phyloP scores from a whole-genome alignment of 2,888 invertebrate species.

The Herminia tarsipennalis region DNA sequence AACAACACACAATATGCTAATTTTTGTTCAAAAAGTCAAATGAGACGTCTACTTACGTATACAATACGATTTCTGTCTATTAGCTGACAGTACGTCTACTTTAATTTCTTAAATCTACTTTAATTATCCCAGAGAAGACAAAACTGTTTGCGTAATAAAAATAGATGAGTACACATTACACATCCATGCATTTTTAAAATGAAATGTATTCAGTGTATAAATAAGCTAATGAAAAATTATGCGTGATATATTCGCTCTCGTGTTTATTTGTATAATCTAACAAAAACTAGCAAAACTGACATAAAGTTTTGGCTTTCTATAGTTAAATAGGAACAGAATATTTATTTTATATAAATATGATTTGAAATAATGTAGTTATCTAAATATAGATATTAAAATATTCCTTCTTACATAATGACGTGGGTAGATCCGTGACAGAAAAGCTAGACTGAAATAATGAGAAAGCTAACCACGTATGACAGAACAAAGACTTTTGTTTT shows the following conservation, averaged over 20 bases:
- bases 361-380: too few species aligned
- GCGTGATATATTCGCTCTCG: constrained; percentile 8
- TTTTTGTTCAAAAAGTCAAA: constrained; percentile 32
- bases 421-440: constrained; percentile 14
- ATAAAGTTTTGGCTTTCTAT: constrained; percentile 18
- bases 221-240: constrained; percentile 12
- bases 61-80: constrained; percentile 3
- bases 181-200: not conserved
- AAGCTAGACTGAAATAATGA: constrained; percentile 35
- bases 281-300: constrained; percentile 16
- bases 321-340: constrained; percentile 10
- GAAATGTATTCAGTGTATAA: too few species aligned
- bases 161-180: not conserved
- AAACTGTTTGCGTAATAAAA: not conserved
- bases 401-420: constrained; percentile 21
- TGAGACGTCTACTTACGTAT: constrained; percentile 10
- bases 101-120: constrained; percentile 1
- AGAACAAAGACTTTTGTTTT: constrained; percentile 36
- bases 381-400: constrained; percentile 23
- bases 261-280: constrained; percentile 21
- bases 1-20: constrained; percentile 30
- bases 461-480: constrained; percentile 36
- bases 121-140: not conserved
- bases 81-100: not conserved
- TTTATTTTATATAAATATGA: constrained; percentile 16